These are phyloP conservation scores for Anolis apletophallus DNA, from an alignment of 2,797 vertebrate genomes.

Conservation along the genomic window DNA sequence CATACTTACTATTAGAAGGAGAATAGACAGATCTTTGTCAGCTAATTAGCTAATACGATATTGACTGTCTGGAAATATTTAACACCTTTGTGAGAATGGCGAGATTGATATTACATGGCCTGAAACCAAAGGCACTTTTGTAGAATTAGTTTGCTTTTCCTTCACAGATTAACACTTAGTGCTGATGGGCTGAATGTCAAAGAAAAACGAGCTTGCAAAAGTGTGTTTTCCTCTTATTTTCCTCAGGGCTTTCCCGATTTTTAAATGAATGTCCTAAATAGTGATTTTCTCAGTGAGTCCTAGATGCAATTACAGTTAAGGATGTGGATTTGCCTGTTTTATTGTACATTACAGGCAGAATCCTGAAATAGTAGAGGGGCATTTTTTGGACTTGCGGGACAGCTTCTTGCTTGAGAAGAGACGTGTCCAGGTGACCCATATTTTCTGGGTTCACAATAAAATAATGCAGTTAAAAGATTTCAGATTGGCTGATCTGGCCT, in stretches of 20 bases:
- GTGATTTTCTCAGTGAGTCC: conserved; percentile 10
- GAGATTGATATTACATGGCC: conserved; percentile 48
- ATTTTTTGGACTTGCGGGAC: neutral
- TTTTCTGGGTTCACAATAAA: neutral
- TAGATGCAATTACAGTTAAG: neutral
- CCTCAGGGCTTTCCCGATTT: neutral
- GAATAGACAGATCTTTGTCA: conserved; percentile 8
- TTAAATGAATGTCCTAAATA: conserved; percentile 25
- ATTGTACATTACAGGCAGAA: neutral
- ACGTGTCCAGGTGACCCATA: neutral
- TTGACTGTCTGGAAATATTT: conserved; percentile 46
- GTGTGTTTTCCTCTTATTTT: conserved; percentile 61
- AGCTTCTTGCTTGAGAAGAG: neutral
- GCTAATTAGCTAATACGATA: conserved; percentile 2
- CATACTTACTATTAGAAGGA: neutral
- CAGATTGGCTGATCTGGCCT: too few relatives aligned
- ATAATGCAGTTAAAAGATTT: too few relatives aligned
- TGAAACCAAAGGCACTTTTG: conserved; percentile 62
- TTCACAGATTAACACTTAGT: conserved; percentile 70
- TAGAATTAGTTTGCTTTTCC: conserved; percentile 73
- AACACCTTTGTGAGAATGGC: conserved; percentile 52
- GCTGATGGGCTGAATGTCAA: conserved; percentile 71
- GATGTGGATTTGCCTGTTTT: neutral
- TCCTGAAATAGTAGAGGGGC: neutral
- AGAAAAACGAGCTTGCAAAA: conserved; percentile 60